These are phyloP conservation scores for Sitta carolinensis DNA, from an alignment of 2,797 vertebrate genomes.

Conservation along the genomic window DNA sequence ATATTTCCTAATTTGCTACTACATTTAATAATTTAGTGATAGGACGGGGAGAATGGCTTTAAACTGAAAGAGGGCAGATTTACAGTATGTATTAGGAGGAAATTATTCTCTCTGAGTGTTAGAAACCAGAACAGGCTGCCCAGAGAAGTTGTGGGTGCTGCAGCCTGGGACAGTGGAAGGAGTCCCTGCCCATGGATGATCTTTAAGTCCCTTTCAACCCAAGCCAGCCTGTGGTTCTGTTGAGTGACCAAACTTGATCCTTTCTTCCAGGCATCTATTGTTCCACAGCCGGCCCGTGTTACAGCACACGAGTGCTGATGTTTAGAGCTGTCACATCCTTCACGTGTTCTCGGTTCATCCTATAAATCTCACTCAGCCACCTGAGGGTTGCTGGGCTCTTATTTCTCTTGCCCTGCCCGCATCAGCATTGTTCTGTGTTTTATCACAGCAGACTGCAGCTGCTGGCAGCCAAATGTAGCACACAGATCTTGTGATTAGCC, in stretches of 20 bases:
- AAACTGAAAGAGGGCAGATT: neutral
- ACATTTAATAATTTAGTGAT: neutral
- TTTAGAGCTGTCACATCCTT: rapidly evolving
- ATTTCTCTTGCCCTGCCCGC: neutral
- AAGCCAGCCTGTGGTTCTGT: neutral
- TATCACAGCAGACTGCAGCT: neutral
- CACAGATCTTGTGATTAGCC: neutral
- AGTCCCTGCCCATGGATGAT: neutral
- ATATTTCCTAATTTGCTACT: neutral
- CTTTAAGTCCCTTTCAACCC: neutral
- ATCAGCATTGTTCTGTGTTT: neutral
- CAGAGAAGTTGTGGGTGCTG: neutral
- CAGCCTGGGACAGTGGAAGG: rapidly evolving
- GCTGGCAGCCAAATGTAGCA: neutral
- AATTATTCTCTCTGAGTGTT: neutral
- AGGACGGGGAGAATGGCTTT: neutral
- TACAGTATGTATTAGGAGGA: neutral
- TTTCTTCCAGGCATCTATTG: neutral
- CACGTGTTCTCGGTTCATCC: neutral
- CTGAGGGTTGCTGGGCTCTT: neutral
- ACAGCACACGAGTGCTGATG: rapidly evolving
- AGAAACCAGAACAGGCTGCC: neutral
- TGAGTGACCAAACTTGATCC: neutral
- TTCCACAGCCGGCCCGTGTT: neutral
- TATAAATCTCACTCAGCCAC: neutral